These are phyloP conservation scores for Melanophora roralis DNA, from an alignment of 2,888 invertebrate genomes.

Conservation along the genomic window DNA sequence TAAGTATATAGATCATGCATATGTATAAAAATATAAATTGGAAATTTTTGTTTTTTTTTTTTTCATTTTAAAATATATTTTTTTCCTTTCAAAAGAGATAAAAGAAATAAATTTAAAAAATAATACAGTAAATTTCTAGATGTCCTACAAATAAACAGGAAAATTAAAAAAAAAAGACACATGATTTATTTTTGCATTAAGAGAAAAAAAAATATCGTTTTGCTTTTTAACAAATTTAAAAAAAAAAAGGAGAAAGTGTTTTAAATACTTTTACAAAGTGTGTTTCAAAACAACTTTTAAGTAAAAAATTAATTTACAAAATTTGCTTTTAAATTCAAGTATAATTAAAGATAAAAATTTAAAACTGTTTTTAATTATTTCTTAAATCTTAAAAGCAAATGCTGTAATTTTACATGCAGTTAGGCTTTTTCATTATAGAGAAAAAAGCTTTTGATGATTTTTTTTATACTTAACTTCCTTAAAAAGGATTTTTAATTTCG, in stretches of 20 bases:
- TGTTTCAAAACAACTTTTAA: conserved; percentile 45
- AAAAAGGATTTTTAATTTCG: conserved; percentile 10
- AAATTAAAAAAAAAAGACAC: conserved; percentile 21
- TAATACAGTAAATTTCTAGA: conserved; percentile 6
- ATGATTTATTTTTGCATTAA: conserved; percentile 20
- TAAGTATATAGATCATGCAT: conserved; percentile 62
- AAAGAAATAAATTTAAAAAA: conserved; percentile 44
- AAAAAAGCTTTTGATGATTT: conserved; percentile 55
- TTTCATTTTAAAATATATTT: conserved; percentile 47
- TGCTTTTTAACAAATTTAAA: not conserved
- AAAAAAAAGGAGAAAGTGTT: not conserved
- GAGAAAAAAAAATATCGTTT: not conserved
- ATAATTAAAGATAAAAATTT: not conserved
- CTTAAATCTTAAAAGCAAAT: conserved; percentile 11
- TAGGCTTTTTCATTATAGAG: conserved; percentile 43
- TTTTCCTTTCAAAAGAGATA: conserved; percentile 35
- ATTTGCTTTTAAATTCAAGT: too few relatives aligned
- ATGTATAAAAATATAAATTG: conserved; percentile 61
- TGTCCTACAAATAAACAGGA: conserved; percentile 32
- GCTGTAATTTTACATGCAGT: conserved; percentile 51
- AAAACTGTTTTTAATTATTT: not conserved
- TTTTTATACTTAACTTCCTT: conserved; percentile 34
- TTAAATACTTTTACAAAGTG: conserved; percentile 40
- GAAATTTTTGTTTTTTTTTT: conserved; percentile 48
- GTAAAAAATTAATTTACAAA: conserved; percentile 40